Evolutionary conservation across 2,888 invertebrate genomes (phyloP), one percentile per base, ranked within the genome.

Genomic region (Chydorus sphaericus): DNA sequence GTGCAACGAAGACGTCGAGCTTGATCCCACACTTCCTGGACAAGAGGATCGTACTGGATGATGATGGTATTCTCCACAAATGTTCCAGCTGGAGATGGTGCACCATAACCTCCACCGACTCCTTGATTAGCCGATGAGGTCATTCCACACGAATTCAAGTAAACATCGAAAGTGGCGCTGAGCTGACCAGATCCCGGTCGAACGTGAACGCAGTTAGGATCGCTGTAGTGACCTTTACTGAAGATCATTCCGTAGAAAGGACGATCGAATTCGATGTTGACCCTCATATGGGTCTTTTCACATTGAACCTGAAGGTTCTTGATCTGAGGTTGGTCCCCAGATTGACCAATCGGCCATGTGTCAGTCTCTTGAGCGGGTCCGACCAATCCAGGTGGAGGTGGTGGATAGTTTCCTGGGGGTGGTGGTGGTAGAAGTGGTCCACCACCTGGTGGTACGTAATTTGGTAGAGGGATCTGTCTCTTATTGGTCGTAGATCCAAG

Each of bases 191-290:
- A 87, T 26, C 89, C 90, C 0, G 91, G 87, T 65, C 90, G 89
- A 60, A 92, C 73, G 67, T 92, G 91, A 62, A 92, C 89, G 69
- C 92, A 92, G 66, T 89, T 88, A 1, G 84, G 77, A 66, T 92
- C 91, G 66, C 88, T 88, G 73, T 89, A 90, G 75, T 86, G 66
- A 29, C 74, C 92, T 72, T 92, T 92, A 59, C 90, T 90, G 75
- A 92, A 92, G 67, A 92, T 91, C 86, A 92, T 90, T 30, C 92
- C 92, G 69, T 91, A 90, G 74, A 92, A 92, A 14, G 92, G 91
- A 50, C 91, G 78, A 69, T 92, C 92, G 72, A 92, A 93, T 70
- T 91, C 91, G 65, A 93, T 88, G 70, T 90, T 90, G 56, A 92
- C 92, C 54, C 91, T 78, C 91, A 92, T 92, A 69, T 90, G 88